Conservation (phyloP, 2,113 vertebrate genomes). For the Daboia siamensis region DNA sequence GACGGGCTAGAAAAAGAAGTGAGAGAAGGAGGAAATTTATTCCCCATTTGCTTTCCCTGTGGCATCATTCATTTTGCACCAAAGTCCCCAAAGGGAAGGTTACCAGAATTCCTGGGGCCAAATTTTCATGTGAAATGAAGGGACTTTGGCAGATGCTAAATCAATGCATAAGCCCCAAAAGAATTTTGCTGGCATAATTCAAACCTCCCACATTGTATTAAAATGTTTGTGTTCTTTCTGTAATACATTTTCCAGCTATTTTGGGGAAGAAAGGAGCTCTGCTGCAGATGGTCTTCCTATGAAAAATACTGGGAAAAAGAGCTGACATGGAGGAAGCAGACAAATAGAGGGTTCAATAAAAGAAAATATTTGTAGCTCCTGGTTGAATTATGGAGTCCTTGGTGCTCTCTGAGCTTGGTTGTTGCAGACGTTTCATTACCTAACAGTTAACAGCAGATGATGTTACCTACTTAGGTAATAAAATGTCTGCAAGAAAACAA, state of each 20-base stretch:
- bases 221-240: neutral
- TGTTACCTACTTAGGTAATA: neutral
- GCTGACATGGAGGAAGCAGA: neutral
- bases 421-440: no score
- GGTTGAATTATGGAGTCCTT: no score
- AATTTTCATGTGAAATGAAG: neutral
- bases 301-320: neutral
- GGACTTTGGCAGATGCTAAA: neutral
- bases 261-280: neutral
- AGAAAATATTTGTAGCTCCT: neutral
- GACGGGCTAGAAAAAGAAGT: neutral
- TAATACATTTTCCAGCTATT: neutral
- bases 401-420: no score
- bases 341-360: neutral
- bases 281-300: neutral
- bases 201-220: neutral
- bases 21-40: slow-evolving; percentile 18
- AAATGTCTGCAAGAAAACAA: neutral
- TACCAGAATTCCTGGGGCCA: neutral
- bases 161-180: no score
- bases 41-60: slow-evolving; percentile 23
- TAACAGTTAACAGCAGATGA: no score
- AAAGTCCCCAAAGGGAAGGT: neutral
- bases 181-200: neutral
- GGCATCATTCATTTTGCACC: slow-evolving; percentile 23